Conservation (phyloP, 2,113 vertebrate genomes). For the Istiophorus platypterus region DNA sequence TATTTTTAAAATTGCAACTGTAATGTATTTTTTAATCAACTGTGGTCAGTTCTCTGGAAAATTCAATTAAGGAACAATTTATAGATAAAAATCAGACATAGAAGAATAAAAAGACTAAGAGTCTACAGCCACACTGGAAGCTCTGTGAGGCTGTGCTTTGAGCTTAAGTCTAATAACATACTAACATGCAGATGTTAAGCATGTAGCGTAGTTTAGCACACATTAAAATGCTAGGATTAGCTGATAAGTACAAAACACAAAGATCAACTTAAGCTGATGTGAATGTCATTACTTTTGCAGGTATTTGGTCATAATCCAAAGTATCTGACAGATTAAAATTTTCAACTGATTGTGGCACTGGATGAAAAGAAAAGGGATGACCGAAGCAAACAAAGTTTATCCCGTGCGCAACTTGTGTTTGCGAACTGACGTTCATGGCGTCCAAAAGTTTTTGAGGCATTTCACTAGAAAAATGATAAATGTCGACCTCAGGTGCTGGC, state of each 20-base stretch:
- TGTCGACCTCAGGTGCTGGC: no score
- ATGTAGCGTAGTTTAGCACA: background rate
- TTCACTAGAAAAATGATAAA: background rate
- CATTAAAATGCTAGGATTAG: background rate
- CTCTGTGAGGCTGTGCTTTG: background rate
- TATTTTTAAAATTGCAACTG: background rate
- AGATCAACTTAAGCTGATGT: no score
- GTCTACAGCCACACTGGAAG: background rate
- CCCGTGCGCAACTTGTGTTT: no score
- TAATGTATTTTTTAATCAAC: background rate
- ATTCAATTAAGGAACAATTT: background rate
- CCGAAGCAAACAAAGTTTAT: background rate
- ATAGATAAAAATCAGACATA: background rate
- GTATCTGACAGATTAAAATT: no score
- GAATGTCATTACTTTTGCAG: no score
- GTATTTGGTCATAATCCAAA: no score
- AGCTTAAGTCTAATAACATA: background rate
- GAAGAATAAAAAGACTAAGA: no score
- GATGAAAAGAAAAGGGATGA: no score
- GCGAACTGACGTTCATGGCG: no score
- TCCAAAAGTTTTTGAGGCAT: background rate
- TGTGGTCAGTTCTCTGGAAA: background rate
- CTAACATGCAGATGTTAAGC: background rate
- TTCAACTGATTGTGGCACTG: background rate
- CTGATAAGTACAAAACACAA: background rate